Evolutionary conservation across 2,797 vertebrate genomes (phyloP).

Genomic region (Centropyge bicolor): DNA sequence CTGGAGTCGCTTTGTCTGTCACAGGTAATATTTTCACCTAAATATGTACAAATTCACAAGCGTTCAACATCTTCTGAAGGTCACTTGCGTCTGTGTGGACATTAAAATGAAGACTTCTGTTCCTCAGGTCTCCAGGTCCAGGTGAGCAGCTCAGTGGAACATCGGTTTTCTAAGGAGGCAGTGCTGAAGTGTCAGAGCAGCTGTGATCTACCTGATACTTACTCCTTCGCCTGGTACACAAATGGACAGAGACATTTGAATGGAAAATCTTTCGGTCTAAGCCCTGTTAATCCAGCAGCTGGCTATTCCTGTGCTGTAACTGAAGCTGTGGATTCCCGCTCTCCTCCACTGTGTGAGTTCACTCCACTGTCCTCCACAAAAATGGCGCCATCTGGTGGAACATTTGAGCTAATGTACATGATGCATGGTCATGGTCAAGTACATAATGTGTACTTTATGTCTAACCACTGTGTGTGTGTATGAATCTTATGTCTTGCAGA

Average conservation of each 20-base stretch:
- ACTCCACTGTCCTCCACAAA: no score
- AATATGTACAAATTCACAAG: not conserved
- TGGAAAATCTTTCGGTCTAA: accelerated
- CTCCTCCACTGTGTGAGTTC: conserved; percentile 52
- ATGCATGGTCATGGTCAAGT: no score
- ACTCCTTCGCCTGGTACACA: conserved; percentile 38
- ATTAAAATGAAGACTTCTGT: not conserved
- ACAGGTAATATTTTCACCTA: conserved; percentile 32
- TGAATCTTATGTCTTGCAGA: not conserved
- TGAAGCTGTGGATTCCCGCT: not conserved
- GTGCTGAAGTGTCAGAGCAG: conserved; percentile 24
- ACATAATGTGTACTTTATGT: no score
- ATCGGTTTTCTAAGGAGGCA: accelerated
- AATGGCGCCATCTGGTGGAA: not conserved
- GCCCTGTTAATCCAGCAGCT: accelerated
- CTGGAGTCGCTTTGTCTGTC: conserved; percentile 41
- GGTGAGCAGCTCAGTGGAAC: accelerated
- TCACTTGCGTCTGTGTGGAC: not conserved
- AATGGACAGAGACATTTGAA: not conserved
- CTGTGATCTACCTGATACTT: not conserved
- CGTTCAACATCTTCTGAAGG: not conserved
- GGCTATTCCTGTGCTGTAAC: conserved; percentile 40
- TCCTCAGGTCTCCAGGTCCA: conserved; percentile 10
- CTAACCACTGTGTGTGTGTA: no score
- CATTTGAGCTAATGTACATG: not conserved